These are phyloP conservation scores for Drosophila multiciliata DNA, from an alignment of 2,888 invertebrate genomes.

Conservation along the genomic window DNA sequence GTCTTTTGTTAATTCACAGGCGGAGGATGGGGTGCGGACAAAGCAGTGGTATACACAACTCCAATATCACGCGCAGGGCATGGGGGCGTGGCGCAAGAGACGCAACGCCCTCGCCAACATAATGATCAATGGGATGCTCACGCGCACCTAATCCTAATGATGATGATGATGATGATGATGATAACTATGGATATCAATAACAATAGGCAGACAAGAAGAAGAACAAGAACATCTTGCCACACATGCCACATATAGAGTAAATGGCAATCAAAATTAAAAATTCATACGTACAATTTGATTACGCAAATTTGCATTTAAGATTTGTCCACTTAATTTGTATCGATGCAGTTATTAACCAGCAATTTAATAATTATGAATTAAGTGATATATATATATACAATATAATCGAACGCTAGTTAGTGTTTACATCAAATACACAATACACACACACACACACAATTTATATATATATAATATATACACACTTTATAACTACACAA, in stretches of 20 bases:
- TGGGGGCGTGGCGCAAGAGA: slow-evolving; percentile 96
- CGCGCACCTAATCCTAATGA: slow-evolving; percentile 70
- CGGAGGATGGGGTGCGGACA: slow-evolving; percentile 94
- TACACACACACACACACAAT: slow-evolving; percentile 5
- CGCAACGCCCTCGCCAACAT: slow-evolving; percentile 98
- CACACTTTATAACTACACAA: slow-evolving; percentile 33
- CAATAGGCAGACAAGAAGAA: background rate
- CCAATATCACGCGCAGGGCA: slow-evolving; percentile 95
- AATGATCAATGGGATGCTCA: slow-evolving; percentile 95
- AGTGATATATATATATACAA: slow-evolving; percentile 63
- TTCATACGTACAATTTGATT: slow-evolving; percentile 13
- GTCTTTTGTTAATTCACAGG: slow-evolving; percentile 86
- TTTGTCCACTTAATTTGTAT: slow-evolving; percentile 51
- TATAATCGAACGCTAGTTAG: slow-evolving; percentile 22
- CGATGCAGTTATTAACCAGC: slow-evolving; percentile 62
- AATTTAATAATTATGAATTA: slow-evolving; percentile 71
- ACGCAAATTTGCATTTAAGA: slow-evolving; percentile 58
- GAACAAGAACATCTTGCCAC: background rate
- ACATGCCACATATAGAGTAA: background rate
- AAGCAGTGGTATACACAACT: slow-evolving; percentile 95
- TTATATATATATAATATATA: slow-evolving; percentile 26
- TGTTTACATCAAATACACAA: slow-evolving; percentile 33
- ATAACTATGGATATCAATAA: slow-evolving; percentile 18
- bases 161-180: slow-evolving; percentile 6
- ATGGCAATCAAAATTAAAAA: slow-evolving; percentile 42